Percentiles rank a stretch among this genome's conserved stretches.
Evolutionary conservation across 2,888 invertebrate species (phyloP).

Genomic region (Habrosyne pyritoides): DNA sequence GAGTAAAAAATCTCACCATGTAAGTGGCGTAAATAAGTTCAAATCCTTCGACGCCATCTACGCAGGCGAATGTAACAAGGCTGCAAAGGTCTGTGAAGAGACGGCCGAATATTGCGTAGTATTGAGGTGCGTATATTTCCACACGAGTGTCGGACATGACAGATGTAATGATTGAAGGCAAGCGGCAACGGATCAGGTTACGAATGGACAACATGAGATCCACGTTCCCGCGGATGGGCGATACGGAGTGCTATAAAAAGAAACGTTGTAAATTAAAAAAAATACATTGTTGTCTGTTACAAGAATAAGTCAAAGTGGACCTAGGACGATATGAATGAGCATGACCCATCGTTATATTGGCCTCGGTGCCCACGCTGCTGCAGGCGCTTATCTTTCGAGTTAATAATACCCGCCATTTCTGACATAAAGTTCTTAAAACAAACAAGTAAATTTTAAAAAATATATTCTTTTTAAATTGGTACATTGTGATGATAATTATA

Average conservation of each 20-base stretch:
- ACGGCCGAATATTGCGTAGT: conserved; percentile 51
- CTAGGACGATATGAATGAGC: too few relatives aligned
- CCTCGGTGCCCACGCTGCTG: too few relatives aligned
- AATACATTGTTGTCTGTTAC: neutral
- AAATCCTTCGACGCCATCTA: conserved; percentile 46
- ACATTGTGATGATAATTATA: too few relatives aligned
- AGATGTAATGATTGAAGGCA: conserved; percentile 52
- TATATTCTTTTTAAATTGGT: too few relatives aligned
- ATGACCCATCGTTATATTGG: too few relatives aligned
- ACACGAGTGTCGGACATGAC: conserved; percentile 43
- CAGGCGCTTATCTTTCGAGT: too few relatives aligned
- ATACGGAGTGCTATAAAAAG: conserved; percentile 34
- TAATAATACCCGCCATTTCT: too few relatives aligned
- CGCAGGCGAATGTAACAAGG: conserved; percentile 47
- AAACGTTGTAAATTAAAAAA: neutral
- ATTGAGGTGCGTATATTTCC: conserved; percentile 44
- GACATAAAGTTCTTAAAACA: too few relatives aligned
- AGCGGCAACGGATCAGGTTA: conserved; percentile 43
- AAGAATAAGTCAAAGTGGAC: too few relatives aligned
- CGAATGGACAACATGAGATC: conserved; percentile 47
- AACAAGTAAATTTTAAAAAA: too few relatives aligned
- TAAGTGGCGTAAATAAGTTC: conserved; percentile 39
- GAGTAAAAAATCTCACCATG: conserved; percentile 50
- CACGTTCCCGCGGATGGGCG: conserved; percentile 40
- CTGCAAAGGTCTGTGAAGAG: conserved; percentile 59